Percentiles rank a stretch among this genome's conserved stretches.
These are phyloP conservation scores for Zeugodacus cucurbitae DNA, from an alignment of 1,140 invertebrate genomes.

Conservation along the genomic window DNA sequence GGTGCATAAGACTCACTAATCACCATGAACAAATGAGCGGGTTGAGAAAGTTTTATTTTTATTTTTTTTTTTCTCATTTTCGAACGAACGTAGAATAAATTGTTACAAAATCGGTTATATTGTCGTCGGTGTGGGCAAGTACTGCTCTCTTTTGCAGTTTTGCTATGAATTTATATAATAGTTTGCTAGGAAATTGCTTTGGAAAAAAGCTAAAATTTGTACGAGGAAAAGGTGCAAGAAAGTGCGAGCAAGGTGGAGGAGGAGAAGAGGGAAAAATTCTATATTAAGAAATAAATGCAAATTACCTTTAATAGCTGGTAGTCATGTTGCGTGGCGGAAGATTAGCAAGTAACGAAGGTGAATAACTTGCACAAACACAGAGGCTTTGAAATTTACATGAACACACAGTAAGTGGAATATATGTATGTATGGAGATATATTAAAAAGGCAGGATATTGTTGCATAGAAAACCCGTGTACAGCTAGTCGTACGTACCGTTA, in stretches of 20 bases:
- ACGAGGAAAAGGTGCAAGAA: background rate
- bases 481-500: background rate
- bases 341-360: background rate
- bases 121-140: background rate
- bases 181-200: background rate
- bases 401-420: background rate
- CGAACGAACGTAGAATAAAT: background rate
- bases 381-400: background rate
- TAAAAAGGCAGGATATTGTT: background rate
- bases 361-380: background rate
- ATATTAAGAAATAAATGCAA: conserved; percentile 47
- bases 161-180: background rate
- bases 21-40: too few relatives aligned
- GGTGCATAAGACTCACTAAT: too few relatives aligned
- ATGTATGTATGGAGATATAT: background rate
- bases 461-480: background rate
- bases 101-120: background rate
- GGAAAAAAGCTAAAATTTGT: background rate
- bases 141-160: background rate
- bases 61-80: background rate
- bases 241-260: background rate
- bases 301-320: conserved; percentile 46
- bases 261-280: conserved; percentile 3
- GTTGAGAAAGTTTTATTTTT: too few relatives aligned
- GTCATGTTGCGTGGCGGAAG: conserved; percentile 6